phyloP scores from a whole-genome alignment of 2,113 vertebrate species.

The Astur gentilis region DNA sequence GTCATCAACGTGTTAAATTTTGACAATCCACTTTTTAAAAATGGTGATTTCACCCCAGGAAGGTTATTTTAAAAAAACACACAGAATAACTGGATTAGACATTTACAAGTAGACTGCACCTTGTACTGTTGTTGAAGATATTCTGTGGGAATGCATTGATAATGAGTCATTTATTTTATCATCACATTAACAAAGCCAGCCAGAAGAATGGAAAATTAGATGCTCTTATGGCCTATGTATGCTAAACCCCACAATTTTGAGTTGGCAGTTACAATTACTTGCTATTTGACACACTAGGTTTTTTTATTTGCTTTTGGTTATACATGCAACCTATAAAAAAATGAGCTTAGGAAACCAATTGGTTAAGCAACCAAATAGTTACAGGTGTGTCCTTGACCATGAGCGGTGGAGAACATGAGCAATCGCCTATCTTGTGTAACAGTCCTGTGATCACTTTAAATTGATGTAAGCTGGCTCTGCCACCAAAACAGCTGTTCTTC shows the following conservation, averaged over 20 bases:
- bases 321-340: background rate
- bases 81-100: background rate
- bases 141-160: background rate
- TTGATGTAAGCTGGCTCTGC: background rate
- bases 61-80: background rate
- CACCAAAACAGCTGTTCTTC: background rate
- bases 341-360: background rate
- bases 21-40: background rate
- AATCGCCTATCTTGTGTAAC: rapidly evolving
- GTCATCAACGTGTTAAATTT: background rate
- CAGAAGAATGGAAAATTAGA: background rate
- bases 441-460: background rate
- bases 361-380: background rate
- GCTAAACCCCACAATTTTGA: background rate
- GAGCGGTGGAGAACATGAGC: background rate
- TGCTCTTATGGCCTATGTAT: background rate
- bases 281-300: background rate
- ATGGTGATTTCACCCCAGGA: background rate
- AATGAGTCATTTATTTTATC: background rate
- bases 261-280: background rate
- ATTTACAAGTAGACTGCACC: background rate
- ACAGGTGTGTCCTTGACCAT: background rate
- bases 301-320: background rate
- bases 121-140: background rate
- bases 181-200: background rate